These are phyloP conservation scores for Morpho achilles DNA, from an alignment of 2,888 invertebrate genomes.

Conservation along the genomic window DNA sequence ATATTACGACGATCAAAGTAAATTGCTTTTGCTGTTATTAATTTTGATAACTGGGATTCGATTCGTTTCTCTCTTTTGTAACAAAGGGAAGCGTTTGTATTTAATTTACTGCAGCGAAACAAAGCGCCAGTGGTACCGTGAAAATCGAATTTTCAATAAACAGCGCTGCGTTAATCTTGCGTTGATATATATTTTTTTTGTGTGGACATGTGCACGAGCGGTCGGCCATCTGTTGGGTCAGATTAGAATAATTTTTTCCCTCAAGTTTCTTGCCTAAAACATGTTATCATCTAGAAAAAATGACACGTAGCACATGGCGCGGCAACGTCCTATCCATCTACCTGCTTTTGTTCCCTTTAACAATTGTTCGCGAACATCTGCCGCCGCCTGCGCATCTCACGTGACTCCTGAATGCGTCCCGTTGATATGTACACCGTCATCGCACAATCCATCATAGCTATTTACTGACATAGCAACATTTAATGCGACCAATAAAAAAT, in stretches of 20 bases:
- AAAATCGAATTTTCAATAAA: constrained; percentile 46
- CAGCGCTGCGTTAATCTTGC: constrained; percentile 25
- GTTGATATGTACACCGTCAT: constrained; percentile 21
- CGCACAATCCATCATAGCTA: constrained; percentile 20
- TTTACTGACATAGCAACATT: constrained; percentile 5
- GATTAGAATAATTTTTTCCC: constrained; percentile 60
- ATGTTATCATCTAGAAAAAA: constrained; percentile 62
- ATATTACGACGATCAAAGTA: constrained; percentile 70
- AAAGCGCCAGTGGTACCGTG: constrained; percentile 47
- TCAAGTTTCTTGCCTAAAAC: constrained; percentile 63
- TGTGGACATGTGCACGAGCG: constrained; percentile 54
- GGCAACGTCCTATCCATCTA: constrained; percentile 53
- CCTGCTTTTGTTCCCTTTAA: constrained; percentile 71
- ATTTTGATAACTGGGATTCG: constrained; percentile 77
- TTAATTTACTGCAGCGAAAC: constrained; percentile 65
- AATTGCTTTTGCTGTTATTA: constrained; percentile 76
- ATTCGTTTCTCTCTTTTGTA: constrained; percentile 77
- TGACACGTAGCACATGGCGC: constrained; percentile 75
- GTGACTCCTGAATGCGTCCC: constrained; percentile 36
- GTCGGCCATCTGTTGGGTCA: constrained; percentile 68
- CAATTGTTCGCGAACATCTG: constrained; percentile 71
- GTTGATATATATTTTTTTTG: constrained; percentile 41
- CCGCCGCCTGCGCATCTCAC: constrained; percentile 57
- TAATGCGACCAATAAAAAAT: constrained; percentile 2
- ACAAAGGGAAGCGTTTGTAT: constrained; percentile 76